These are phyloP conservation scores for Halocynthia roretzi DNA, from an alignment of 23 tunicate species.

Conservation along the genomic window DNA sequence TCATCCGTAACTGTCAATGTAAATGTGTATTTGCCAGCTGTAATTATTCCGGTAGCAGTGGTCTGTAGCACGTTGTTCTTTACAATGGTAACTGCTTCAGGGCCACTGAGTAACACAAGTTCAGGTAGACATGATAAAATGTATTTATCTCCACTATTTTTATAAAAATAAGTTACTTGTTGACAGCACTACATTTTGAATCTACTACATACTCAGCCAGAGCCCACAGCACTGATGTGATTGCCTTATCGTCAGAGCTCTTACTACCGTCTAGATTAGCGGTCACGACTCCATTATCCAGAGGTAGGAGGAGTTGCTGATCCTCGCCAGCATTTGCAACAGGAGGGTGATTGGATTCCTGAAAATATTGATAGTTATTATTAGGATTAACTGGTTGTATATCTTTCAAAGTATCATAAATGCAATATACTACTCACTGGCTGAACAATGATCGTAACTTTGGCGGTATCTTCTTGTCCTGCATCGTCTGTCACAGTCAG, in stretches of 20 bases:
- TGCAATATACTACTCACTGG: constrained; percentile 46
- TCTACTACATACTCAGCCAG: constrained; percentile 21
- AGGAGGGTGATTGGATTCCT: constrained; percentile 95
- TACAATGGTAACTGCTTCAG: constrained; percentile 23
- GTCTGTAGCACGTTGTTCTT: constrained; percentile 30
- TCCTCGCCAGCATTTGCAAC: constrained; percentile 65
- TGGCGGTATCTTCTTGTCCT: constrained; percentile 69
- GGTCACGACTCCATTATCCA: constrained; percentile 23
- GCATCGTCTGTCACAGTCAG: constrained; percentile 77
- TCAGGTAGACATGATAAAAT: too few species aligned
- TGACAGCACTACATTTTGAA: too few species aligned
- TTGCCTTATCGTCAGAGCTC: constrained; percentile 67
- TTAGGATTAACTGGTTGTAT: too few species aligned
- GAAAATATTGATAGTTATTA: background rate
- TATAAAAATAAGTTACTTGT: too few species aligned
- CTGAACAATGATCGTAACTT: constrained; percentile 68
- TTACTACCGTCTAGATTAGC: constrained; percentile 48
- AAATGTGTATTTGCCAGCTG: constrained; percentile 44
- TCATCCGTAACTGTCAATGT: constrained; percentile 74
- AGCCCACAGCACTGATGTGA: constrained; percentile 41
- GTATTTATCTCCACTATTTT: too few species aligned
- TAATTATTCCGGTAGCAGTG: constrained; percentile 39
- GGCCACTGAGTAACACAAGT: constrained; percentile 25
- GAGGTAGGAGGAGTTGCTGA: constrained; percentile 42
- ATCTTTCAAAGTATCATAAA: too few species aligned